Base-by-base conservation (phyloP, 1,140 invertebrate species). In the Proctacanthus coquilletti region DNA sequence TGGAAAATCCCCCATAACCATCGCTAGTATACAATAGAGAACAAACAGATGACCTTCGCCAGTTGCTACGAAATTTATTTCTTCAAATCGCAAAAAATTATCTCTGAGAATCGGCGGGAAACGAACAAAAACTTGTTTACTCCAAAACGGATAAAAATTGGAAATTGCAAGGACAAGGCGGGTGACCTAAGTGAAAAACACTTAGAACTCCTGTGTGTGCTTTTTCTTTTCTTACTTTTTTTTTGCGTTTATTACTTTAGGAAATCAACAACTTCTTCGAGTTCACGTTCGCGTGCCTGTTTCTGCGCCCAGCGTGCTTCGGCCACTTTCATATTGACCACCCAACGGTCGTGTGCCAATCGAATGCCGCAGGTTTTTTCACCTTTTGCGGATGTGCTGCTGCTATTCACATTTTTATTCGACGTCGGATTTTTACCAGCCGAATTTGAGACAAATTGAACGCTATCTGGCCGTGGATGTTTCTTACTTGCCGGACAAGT, bases 241-340 rank as follows among this genome's bases (percentile, higher is more conserved):
- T 25, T 25, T n/a, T n/a, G 15, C 8, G 9, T 33, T 10, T 33
- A 25, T 57, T 52, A 69, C 41, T 68, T 54, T 38, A 78, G 69
- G 52, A 78, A 78, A 42, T 84, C 80, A 3, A 72, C 66, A 5
- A 84, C 79, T 62, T 84, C 81, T 18, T 75, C 72, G 8, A 84
- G 56, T 50, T 84, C 80, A 44, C 81, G 62, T 44, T 74, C 65
- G 36, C 77, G 67, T 5, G 81, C 81, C 51, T 84, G 75, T 47
- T 82, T 70, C 50, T 83, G 79, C 4, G 80, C 80, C 80, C 80
- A 84, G 29, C 80, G 62, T 18, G 74, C 69, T 60, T 84, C 81
- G 0, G 77, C 77, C 13, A 82, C 57, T 47, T 74, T 74, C 8
- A 81, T 71, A 35, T 70, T 71, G 14, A 82, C 48, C 40, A 72